phyloP scores from a whole-genome alignment of 2,888 invertebrate species.

The Biston stratarius region DNA sequence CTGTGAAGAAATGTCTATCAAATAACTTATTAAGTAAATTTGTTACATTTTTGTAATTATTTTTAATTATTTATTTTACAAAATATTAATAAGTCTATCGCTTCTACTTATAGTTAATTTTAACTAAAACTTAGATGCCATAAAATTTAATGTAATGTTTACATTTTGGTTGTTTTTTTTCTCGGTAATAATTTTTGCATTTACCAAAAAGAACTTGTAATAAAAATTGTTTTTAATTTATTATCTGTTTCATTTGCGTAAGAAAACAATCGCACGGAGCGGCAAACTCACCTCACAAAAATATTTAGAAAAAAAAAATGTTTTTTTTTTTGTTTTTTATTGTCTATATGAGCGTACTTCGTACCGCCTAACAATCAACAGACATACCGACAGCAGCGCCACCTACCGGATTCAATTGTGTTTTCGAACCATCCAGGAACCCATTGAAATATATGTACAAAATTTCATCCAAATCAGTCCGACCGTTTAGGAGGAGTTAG shows the following conservation, averaged over 20 bases:
- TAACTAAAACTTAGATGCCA: conserved; percentile 72
- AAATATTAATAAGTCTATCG: conserved; percentile 68
- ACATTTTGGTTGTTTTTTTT: conserved; percentile 74
- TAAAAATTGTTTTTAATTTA: conserved; percentile 71
- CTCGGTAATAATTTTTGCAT: conserved; percentile 78
- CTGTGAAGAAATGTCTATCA: conserved; percentile 68
- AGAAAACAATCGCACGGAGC: too few relatives aligned
- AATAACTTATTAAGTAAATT: conserved; percentile 54
- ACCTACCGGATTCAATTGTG: too few relatives aligned
- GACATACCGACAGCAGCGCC: too few relatives aligned
- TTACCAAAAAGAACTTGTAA: conserved; percentile 82
- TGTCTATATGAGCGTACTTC: too few relatives aligned
- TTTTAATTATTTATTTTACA: conserved; percentile 65
- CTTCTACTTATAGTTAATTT: conserved; percentile 74
- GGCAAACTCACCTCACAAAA: too few relatives aligned
- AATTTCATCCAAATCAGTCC: too few relatives aligned
- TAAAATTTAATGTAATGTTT: conserved; percentile 64
- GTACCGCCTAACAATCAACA: too few relatives aligned
- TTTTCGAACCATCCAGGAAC: too few relatives aligned
- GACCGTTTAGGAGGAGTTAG: too few relatives aligned
- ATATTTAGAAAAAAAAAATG: too few relatives aligned
- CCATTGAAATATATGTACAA: too few relatives aligned
- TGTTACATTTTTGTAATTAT: conserved; percentile 69
- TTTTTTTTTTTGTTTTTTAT: too few relatives aligned
- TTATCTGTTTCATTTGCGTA: conserved; percentile 49